These are phyloP conservation scores for Epizoanthus fatuus DNA, from an alignment of 92 coral and sea anemone genomes.

Conservation along the genomic window DNA sequence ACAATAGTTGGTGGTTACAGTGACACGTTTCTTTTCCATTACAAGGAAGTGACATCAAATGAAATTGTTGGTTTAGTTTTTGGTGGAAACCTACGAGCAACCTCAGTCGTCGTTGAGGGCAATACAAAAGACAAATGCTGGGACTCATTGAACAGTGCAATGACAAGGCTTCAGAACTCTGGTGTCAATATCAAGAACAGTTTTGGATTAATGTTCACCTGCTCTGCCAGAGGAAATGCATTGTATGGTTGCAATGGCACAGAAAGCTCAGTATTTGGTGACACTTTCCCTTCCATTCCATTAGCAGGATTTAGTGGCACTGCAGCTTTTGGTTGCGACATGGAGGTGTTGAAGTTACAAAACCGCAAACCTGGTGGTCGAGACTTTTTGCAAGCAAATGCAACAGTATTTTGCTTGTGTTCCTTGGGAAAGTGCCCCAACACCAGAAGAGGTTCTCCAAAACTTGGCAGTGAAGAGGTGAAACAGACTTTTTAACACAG, in stretches of 20 bases:
- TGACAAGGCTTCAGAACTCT: conserved; percentile 62
- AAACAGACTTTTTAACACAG: neutral
- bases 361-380: conserved; percentile 80
- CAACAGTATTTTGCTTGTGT: conserved; percentile 75
- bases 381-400: conserved; percentile 78
- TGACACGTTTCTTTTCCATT: conserved; percentile 74
- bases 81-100: conserved; percentile 71
- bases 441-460: neutral
- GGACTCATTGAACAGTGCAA: conserved; percentile 58
- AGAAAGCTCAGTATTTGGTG: conserved; percentile 50
- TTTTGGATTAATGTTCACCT: conserved; percentile 72
- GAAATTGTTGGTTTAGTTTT: conserved; percentile 88
- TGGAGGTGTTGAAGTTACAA: conserved; percentile 54
- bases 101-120: conserved; percentile 67
- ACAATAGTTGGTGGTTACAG: conserved; percentile 85
- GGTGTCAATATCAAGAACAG: conserved; percentile 50
- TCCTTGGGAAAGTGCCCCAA: conserved; percentile 38
- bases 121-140: conserved; percentile 38
- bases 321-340: conserved; percentile 91
- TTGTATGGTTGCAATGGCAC: conserved; percentile 51
- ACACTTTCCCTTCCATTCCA: conserved; percentile 68
- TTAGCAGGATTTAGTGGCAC: conserved; percentile 73
- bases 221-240: conserved; percentile 54
- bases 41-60: conserved; percentile 71
- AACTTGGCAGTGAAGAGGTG: too few relatives aligned